These are phyloP conservation scores for Blera fallax DNA, from an alignment of 2,888 invertebrate species.

Conservation along the genomic window DNA sequence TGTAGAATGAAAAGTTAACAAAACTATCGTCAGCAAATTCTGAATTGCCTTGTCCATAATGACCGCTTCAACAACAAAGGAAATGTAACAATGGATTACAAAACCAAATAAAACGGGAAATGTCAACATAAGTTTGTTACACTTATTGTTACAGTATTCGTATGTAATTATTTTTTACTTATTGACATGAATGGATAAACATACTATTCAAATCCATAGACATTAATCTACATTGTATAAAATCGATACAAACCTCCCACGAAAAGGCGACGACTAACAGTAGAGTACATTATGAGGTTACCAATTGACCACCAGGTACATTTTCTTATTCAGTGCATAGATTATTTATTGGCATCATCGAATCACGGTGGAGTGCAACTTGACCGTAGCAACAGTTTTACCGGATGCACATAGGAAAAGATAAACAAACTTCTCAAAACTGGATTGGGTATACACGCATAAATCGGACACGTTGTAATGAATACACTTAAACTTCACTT, in stretches of 20 bases:
- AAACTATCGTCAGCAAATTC: background rate
- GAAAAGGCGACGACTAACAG: background rate
- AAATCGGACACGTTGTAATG: background rate
- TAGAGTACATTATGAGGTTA: background rate
- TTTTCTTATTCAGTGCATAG: background rate
- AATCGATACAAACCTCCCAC: constrained; percentile 22
- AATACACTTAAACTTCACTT: background rate
- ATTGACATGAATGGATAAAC: background rate
- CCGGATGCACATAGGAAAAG: background rate
- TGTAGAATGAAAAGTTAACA: background rate
- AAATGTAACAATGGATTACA: background rate
- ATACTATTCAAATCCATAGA: background rate
- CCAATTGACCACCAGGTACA: background rate
- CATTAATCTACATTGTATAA: background rate
- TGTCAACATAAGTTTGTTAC: background rate
- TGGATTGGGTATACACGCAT: too few species aligned
- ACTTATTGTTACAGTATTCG: background rate
- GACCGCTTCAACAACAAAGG: background rate
- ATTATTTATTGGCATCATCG: background rate
- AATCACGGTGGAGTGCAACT: background rate
- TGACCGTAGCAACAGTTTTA: constrained; percentile 7
- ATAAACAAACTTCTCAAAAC: background rate
- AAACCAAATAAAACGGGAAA: background rate
- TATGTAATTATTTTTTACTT: background rate
- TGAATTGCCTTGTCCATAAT: background rate